Percentiles rank a stretch among this genome's conserved stretches.
Conservation (phyloP, 2,113 vertebrate genomes). For the Misgurnus anguillicaudatus region DNA sequence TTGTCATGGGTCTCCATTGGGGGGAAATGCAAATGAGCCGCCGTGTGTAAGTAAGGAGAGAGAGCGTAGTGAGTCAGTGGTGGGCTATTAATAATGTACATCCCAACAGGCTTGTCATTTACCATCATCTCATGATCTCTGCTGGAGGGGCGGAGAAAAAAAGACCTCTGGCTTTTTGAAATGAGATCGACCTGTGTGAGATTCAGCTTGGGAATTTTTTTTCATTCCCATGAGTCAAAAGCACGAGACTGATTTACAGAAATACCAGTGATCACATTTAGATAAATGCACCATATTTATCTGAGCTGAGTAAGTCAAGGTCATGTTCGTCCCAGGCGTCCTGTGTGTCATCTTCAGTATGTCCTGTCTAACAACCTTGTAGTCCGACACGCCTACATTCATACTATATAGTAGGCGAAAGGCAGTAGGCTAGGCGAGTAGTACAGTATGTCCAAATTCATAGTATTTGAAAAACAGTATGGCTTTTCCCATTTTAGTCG, state of each 20-base stretch:
- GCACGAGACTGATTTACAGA: neutral
- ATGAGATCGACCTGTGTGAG: slow-evolving; percentile 44
- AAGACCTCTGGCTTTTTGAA: slow-evolving; percentile 51
- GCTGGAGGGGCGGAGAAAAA: slow-evolving; percentile 41
- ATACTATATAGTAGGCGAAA: too few relatives aligned
- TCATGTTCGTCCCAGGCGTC: neutral
- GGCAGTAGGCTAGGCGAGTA: too few relatives aligned
- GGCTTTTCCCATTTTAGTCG: too few relatives aligned
- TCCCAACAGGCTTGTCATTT: slow-evolving; percentile 55
- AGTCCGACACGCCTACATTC: too few relatives aligned
- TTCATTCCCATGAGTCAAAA: slow-evolving; percentile 34
- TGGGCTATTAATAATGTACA: slow-evolving; percentile 56
- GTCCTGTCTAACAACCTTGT: neutral
- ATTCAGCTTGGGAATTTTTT: slow-evolving; percentile 29
- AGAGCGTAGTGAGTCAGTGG: slow-evolving; percentile 23
- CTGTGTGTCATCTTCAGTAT: neutral
- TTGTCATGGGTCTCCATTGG: neutral
- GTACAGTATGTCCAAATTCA: too few relatives aligned
- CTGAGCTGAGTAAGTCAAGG: neutral
- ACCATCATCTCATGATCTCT: slow-evolving; percentile 46
- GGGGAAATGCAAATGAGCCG: slow-evolving; percentile 45
- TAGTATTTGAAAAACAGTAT: too few relatives aligned
- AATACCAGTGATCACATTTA: neutral
- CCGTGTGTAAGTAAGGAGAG: slow-evolving; percentile 13
- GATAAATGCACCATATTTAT: neutral